Conservation (phyloP, 2,797 vertebrate species). For the Leptodactylus fallax region DNA sequence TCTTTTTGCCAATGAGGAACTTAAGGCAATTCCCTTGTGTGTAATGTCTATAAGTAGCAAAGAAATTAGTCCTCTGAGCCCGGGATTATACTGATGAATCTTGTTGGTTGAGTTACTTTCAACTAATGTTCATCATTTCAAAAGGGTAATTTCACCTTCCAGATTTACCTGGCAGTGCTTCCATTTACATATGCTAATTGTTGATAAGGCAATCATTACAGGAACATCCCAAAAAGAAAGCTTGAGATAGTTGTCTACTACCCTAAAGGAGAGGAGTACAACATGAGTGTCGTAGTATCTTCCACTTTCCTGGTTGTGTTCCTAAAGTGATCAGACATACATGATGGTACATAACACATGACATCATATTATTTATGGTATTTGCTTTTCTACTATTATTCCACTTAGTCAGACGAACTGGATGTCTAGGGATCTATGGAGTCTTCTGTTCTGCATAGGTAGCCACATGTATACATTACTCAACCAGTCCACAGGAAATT, state of each 20-base stretch:
- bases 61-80: conserved; percentile 23
- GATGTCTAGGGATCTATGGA: too few species aligned
- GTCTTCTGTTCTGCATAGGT: too few species aligned
- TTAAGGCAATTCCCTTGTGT: conserved; percentile 20
- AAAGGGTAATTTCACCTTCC: conserved; percentile 41
- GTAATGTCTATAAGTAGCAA: conserved; percentile 28
- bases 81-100: conserved; percentile 10
- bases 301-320: not conserved
- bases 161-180: conserved; percentile 23
- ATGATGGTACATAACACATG: too few species aligned
- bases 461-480: too few species aligned
- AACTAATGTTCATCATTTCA: conserved; percentile 25
- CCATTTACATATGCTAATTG: conserved; percentile 38
- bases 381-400: too few species aligned
- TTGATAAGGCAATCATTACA: conserved; percentile 3
- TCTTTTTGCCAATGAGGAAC: not conserved
- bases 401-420: too few species aligned
- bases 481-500: too few species aligned
- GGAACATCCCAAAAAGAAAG: conserved; percentile 6
- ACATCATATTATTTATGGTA: too few species aligned
- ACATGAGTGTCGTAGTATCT: not conserved
- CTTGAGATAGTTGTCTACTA: not conserved
- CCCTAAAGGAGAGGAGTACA: not conserved
- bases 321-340: not conserved
- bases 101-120: conserved; percentile 40